Evolutionary conservation across 2,113 vertebrate species (phyloP), one percentile per base, ranked within the genome.

Genomic region (Eclectus roratus): DNA sequence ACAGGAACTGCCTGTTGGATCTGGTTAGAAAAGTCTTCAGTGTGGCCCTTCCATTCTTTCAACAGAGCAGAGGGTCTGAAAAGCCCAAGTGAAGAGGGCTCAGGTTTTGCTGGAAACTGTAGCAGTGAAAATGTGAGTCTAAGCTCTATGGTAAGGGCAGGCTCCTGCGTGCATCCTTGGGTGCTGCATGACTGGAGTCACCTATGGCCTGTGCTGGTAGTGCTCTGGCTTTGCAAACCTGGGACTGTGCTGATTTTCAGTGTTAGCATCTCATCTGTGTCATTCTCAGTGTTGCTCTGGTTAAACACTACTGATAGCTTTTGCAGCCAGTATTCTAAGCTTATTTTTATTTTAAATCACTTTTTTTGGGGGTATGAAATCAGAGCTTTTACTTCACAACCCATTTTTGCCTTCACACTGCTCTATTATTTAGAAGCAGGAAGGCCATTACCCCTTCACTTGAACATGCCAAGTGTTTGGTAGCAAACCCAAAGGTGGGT

Each of bases 151-250:
- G 13, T 13, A 27, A 14, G 55, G 64, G 18, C 50, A 58, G 41
- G 6, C 27, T 43, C 8, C 52, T 7, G 7, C 6, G 43, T 6
- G 50, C 4, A 9, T 4, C 13, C 37, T 10, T 2, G 10, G 56
- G 53, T 0, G 4, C 18, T 35, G 47, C 3, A 0, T 1, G n/a
- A 18, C 44, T 35, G 71, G 31, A 13, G 2, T 13, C 17, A 16
- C 7, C 80, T 4, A 0, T 17, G 49, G n/a, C 49, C 31, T 20
- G 11, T 29, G 31, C 63, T 58, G 29, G 2, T 5, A 2, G 28
- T 12, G 3, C 65, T 35, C 17, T 2, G 10, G 17, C 37, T 46
- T 39, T 76, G 17, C 65, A 17, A 4, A 7, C 25, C 55, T 52
- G 8, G 50, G 11, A 0, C 13, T 44, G 2, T 4, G 4, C 17